These are phyloP conservation scores for Lepus europaeus DNA, from an alignment of 2,113 vertebrate genomes.

Conservation along the genomic window DNA sequence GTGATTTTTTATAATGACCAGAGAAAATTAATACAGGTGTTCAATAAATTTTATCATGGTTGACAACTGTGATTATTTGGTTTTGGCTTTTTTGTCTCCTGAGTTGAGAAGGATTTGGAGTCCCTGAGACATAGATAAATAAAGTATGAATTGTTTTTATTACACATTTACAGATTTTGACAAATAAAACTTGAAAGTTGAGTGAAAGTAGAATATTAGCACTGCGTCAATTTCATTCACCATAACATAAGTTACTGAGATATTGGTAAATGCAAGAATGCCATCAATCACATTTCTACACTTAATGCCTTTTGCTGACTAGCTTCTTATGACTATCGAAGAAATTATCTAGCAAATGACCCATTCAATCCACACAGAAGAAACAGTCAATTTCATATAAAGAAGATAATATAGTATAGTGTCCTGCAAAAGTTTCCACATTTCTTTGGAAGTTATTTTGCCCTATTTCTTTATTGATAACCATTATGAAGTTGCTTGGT, in stretches of 20 bases:
- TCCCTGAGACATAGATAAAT: background rate
- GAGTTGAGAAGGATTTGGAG: background rate
- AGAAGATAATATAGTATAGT: background rate
- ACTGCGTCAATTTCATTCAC: background rate
- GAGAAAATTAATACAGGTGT: background rate
- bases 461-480: background rate
- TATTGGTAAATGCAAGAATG: background rate
- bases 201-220: background rate
- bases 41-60: background rate
- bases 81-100: background rate
- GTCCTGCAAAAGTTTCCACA: background rate
- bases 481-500: background rate
- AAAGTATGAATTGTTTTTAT: background rate
- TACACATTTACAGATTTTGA: background rate
- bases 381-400: background rate
- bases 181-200: background rate
- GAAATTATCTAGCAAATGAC: background rate
- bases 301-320: background rate
- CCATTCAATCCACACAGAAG: background rate
- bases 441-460: background rate
- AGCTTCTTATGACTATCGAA: background rate
- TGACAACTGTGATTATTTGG: background rate
- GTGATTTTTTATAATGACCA: background rate
- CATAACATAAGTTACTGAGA: background rate
- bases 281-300: background rate